These are phyloP conservation scores for Trachelus stipa DNA, from an alignment of 2,888 invertebrate species.

Conservation along the genomic window DNA sequence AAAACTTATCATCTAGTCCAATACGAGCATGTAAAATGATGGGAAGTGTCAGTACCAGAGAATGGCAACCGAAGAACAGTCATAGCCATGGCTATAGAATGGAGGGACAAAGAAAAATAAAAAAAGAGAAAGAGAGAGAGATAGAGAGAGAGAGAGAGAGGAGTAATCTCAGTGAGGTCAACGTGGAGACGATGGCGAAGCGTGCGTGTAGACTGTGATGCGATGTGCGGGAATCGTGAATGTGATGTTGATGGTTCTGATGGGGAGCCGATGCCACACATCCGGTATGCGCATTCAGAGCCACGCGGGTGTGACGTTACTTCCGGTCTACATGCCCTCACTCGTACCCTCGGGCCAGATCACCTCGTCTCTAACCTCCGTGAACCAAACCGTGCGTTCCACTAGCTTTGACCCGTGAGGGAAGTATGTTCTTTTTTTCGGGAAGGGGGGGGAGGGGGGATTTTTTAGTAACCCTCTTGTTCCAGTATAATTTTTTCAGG, in stretches of 20 bases:
- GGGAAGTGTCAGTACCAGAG: background rate
- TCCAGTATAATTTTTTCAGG: background rate
- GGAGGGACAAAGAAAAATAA: slow-evolving; percentile 5
- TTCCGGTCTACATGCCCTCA: slow-evolving; percentile 65
- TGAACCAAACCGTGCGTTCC: slow-evolving; percentile 51
- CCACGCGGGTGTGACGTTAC: slow-evolving; percentile 67
- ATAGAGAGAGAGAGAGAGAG: slow-evolving; percentile 9
- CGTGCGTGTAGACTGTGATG: slow-evolving; percentile 33
- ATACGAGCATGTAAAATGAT: background rate
- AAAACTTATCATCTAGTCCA: background rate
- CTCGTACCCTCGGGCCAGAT: slow-evolving; percentile 41
- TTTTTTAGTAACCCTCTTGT: background rate
- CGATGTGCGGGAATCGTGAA: slow-evolving; percentile 59
- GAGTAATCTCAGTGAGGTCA: slow-evolving; percentile 11
- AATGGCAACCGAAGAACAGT: background rate
- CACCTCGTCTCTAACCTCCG: slow-evolving; percentile 62
- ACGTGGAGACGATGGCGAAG: slow-evolving; percentile 10
- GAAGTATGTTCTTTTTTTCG: slow-evolving; percentile 16
- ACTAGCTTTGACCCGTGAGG: slow-evolving; percentile 1
- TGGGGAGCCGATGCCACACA: slow-evolving; percentile 67
- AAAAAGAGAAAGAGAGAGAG: slow-evolving; percentile 3
- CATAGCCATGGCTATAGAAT: background rate
- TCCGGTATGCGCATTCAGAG: slow-evolving; percentile 68
- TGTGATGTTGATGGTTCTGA: slow-evolving; percentile 65
- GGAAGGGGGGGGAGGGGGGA: background rate